Evolutionary conservation across 2,797 vertebrate genomes (phyloP).

Genomic region (Hylomyscus alleni): DNA sequence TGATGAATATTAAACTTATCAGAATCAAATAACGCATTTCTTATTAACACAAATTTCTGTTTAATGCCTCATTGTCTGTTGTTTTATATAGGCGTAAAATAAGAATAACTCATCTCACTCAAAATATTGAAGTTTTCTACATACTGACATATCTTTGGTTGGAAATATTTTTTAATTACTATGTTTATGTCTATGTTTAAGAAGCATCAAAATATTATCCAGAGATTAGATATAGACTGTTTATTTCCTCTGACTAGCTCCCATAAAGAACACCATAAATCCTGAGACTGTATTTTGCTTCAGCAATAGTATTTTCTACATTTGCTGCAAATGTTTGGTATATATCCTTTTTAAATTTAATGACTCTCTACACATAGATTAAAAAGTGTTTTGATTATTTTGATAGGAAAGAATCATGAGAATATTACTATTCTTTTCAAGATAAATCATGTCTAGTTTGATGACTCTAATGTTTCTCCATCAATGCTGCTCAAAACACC

Average conservation of each 20-base stretch:
- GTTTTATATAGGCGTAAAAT: constrained; percentile 44
- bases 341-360: not conserved
- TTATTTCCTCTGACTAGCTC: not conserved
- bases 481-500: not conserved
- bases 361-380: not conserved
- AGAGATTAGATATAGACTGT: not conserved
- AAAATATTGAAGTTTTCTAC: not conserved
- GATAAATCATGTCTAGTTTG: not conserved
- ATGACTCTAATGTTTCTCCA: not conserved
- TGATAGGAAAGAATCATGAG: not conserved
- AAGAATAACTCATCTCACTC: not conserved
- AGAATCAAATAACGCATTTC: not conserved
- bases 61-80: not conserved
- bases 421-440: not conserved
- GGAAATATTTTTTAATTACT: not conserved
- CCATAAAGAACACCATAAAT: not conserved
- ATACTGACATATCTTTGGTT: not conserved
- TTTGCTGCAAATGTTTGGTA: not conserved
- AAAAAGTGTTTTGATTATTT: constrained; percentile 8
- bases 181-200: not conserved
- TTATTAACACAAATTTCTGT: constrained; percentile 17
- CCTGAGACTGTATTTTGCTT: not conserved
- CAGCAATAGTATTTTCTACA: not conserved
- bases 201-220: not conserved
- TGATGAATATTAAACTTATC: constrained; percentile 16